Evolutionary conservation across 2,888 invertebrate species (phyloP), one percentile per base, ranked within the genome.

Genomic region (Myathropa florea): DNA sequence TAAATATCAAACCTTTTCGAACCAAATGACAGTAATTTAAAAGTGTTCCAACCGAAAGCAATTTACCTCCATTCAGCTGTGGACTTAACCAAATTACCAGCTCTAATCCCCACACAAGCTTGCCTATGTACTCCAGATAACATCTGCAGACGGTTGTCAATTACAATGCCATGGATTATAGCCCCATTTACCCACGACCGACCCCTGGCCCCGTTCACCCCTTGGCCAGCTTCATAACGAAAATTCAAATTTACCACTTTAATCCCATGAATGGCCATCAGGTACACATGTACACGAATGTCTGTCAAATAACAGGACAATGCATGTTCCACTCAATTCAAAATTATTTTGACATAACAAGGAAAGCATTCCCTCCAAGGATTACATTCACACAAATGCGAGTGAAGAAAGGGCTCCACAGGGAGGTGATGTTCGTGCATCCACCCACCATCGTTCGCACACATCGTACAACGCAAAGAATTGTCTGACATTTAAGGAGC

Each of bases 281-380:
- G 71, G 83, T 78, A 76, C 75, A 86, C 46, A 46, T 46, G 39
- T 18, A 39, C n/a, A 39, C 39, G n/a, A 39, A 39, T 75, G 70
- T 86, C 83, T 83, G 83, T 86, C 83, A 86, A 86, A 86, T 79
- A 79, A 85, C 64, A 57, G 60, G 70, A 83, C 78, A 86, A 79
- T 78, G 75, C 83, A 76, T 83, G 83, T 79, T 86, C 86, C 78
- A 86, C 83, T 86, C 86, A 83, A 75, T 86, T 86, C 86, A 64
- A 79, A 86, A 83, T 86, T 75, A 86, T 86, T 83, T 83, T 73
- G 68, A 83, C 86, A 82, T 24, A 77, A 68, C 63, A 73, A 57
- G 72, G 64, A 63, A 77, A 77, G 68, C 57, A 60, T 46, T 75
- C 60, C 71, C 71, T 57, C 60, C 67, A 73, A 83, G 78, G 78